Evolutionary conservation across 2,888 invertebrate genomes (phyloP).

Genomic region (Stenchaetothrips biformis): DNA sequence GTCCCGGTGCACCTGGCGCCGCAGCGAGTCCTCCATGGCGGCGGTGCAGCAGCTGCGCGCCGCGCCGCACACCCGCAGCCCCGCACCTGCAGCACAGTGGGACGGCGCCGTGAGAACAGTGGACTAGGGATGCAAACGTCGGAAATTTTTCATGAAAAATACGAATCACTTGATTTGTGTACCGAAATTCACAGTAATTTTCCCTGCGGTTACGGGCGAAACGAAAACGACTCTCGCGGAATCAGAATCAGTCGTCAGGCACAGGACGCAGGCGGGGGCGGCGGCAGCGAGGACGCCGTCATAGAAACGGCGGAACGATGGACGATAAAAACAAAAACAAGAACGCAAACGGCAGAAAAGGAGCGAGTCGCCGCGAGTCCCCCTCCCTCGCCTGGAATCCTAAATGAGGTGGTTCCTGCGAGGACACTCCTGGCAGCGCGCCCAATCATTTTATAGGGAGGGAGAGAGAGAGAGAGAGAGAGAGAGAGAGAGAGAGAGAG

Average conservation of each 20-base stretch:
- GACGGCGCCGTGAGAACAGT: background rate
- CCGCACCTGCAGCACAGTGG: background rate
- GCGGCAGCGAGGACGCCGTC: too few relatives aligned
- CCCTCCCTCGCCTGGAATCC: background rate
- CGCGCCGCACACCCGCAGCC: background rate
- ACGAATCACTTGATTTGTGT: too few relatives aligned
- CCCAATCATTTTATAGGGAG: background rate
- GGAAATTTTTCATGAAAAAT: too few relatives aligned
- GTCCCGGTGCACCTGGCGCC: constrained; percentile 55
- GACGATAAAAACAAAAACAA: background rate
- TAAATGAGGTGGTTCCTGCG: background rate
- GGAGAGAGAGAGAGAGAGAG: background rate
- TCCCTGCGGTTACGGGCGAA: too few relatives aligned
- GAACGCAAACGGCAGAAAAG: background rate
- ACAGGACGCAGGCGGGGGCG: too few relatives aligned
- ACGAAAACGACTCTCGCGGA: too few relatives aligned
- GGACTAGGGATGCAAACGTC: too few relatives aligned
- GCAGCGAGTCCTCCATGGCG: constrained; percentile 56
- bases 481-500: background rate
- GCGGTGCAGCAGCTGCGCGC: constrained; percentile 56
- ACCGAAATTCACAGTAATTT: too few relatives aligned
- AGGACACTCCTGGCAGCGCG: background rate
- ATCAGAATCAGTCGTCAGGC: too few relatives aligned
- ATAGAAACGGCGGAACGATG: background rate
- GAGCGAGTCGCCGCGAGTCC: background rate